phyloP scores from a whole-genome alignment of 2,797 vertebrate genomes.

The Brotula barbata region DNA sequence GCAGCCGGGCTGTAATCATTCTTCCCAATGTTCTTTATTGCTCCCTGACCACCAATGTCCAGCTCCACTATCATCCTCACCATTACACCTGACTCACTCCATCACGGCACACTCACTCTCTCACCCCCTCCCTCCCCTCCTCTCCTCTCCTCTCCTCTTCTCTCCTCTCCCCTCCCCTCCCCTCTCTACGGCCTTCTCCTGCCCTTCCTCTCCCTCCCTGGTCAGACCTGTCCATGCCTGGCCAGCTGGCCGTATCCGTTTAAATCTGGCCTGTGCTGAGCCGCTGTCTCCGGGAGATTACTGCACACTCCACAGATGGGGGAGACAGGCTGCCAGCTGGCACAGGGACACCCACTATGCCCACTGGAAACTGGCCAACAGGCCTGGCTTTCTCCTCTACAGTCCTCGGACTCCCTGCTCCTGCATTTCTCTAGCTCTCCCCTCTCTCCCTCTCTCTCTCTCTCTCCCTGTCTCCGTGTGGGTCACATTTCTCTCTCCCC shows the following conservation, averaged over 20 bases:
- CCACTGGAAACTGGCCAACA: slow-evolving; percentile 74
- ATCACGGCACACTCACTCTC: slow-evolving; percentile 60
- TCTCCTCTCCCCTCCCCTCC: slow-evolving; percentile 64
- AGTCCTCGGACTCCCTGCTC: slow-evolving; percentile 64
- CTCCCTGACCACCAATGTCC: slow-evolving; percentile 69
- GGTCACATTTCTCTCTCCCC: no score
- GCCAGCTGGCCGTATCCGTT: slow-evolving; percentile 79
- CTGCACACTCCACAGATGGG: slow-evolving; percentile 83
- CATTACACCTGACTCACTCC: slow-evolving; percentile 72
- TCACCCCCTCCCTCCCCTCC: slow-evolving; percentile 53
- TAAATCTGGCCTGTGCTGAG: slow-evolving; percentile 77
- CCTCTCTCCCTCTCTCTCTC: slow-evolving; percentile 9
- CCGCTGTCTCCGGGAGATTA: slow-evolving; percentile 77
- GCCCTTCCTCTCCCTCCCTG: slow-evolving; percentile 65
- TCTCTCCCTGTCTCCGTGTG: no score
- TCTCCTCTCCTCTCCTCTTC: slow-evolving; percentile 70
- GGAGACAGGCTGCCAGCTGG: slow-evolving; percentile 82
- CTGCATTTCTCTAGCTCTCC: slow-evolving; percentile 19
- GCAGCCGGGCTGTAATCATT: slow-evolving; percentile 69
- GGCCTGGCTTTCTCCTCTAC: slow-evolving; percentile 60
- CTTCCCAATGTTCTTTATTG: slow-evolving; percentile 67
- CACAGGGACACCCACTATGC: slow-evolving; percentile 78
- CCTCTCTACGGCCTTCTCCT: slow-evolving; percentile 62
- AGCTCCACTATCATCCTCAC: slow-evolving; percentile 65
- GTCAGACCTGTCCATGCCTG: slow-evolving; percentile 70